Evolutionary conservation across 2,797 vertebrate genomes (phyloP), one percentile per base, ranked within the genome.

Genomic region (Propithecus deckenii): DNA sequence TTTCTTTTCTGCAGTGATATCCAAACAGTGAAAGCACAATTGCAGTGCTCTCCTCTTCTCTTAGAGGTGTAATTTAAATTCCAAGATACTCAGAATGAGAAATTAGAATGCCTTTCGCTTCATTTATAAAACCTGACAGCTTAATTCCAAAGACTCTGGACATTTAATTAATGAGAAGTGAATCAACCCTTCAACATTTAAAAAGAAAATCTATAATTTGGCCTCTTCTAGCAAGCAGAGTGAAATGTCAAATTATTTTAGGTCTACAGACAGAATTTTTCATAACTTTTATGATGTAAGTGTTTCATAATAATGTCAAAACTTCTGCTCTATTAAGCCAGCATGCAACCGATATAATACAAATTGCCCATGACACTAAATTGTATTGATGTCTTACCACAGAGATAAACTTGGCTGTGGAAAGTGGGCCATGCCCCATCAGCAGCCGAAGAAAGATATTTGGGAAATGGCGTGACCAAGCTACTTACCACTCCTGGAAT

Each of bases 151-250:
- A 97, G 91, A 86, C 76, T 97, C 80, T 90, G 94, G 95, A 93
- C 91, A 96, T 97, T 97, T 97, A 98, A 98, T 97, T 98, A 98
- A 97, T 97, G 94, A 95, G 84, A 97, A 97, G 89, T 91, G 95
- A 97, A 93, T 90, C 93, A 97, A 81, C 89, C 67, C 72, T 96
- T 97, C 84, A 97, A 96, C 89, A 91, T 93, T 96, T 96, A 91
- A 97, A 97, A 98, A 92, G 75, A 96, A 97, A 97, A 96, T 97
- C 86, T 89, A 81, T 96, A 95, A 97, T 97, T 97, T 96, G 96
- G 93, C 17, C 87, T 97, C 86, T 95, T 96, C 86, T 67, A 95
- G 75, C 46, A 85, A 97, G 63, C 50, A 88, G 86, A 97, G 78
- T 80, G 25, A 97, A 97, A 98, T 97, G 86, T 96, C 98, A 97